Base-by-base conservation (phyloP, 2,888 invertebrate genomes). In the Caenorhabditis parvicauda region DNA sequence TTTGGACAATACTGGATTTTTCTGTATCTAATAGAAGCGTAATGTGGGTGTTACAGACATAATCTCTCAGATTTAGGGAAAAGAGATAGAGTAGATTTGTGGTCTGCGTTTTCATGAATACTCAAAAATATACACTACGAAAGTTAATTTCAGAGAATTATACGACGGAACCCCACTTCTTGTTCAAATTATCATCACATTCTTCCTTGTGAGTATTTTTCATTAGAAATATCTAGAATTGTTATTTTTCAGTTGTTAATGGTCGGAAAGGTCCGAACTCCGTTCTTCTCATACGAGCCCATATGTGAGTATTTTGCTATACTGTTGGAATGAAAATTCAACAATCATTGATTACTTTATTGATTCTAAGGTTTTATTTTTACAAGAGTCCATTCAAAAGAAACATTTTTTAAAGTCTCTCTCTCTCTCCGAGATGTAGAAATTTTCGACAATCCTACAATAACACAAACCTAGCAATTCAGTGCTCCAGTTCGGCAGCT, bases 121-220 rank as follows among this genome's bases (percentile, higher is more conserved):
- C n/a, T n/a, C n/a, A n/a, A n/a, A n/a, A n/a, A n/a, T n/a, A n/a
- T n/a, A n/a, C n/a, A n/a, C n/a, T n/a, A n/a, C n/a, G n/a, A n/a
- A n/a, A n/a, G n/a, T n/a, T n/a, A n/a, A n/a, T n/a, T n/a, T 21
- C 50, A 45, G 56, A 46, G 43, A 61, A 35, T 41, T 61, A 3
- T 61, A 57, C 25, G 61, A 61, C 19, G 61, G 57, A 28, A 42
- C 57, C 22, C 61, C 61, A 29, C n/a, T 61, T 1, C 46, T 61
- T 4, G 61, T 54, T n/a, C 61, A 61, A 54, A 61, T 61, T 19
- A 57, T 61, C 2, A 57, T 56, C 50, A 61, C 61, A 12, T 28
- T 50, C n/a, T 61, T 61, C 47, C 32, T 61, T 17, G 39, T 48
- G 17, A 48, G 3, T 46, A 46, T 17, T 32, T 46, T 46, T 46